Evolutionary conservation across 1,140 invertebrate genomes (phyloP).

Genomic region (Alviniconcha marisindica): DNA sequence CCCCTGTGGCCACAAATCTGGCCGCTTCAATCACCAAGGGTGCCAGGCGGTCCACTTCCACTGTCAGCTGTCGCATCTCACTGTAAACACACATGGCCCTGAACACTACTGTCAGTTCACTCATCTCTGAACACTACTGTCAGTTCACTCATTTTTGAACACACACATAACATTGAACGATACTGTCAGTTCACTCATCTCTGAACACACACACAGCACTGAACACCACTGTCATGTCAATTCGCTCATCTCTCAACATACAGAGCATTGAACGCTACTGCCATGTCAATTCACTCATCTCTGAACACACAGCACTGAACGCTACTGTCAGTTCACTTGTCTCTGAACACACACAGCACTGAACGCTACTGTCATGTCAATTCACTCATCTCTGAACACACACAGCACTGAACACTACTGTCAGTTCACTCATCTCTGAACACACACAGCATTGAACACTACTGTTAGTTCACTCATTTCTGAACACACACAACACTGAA

Average conservation of each 20-base stretch:
- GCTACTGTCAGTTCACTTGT: neutral
- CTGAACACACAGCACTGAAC: neutral
- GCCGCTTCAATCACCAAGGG: constrained; percentile 49
- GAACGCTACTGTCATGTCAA: neutral
- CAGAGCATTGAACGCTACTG: too few species aligned
- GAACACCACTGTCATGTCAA: too few species aligned
- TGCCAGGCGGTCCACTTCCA: constrained; percentile 48
- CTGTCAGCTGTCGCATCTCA: constrained; percentile 34
- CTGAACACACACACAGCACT: neutral
- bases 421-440: neutral
- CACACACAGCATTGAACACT: too few species aligned
- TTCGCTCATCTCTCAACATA: too few species aligned
- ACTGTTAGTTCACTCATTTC: constrained; percentile 33
- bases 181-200: neutral
- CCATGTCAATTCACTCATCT: constrained; percentile 32
- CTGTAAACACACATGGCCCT: neutral
- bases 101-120: neutral
- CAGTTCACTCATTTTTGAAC: neutral
- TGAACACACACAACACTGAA: neutral
- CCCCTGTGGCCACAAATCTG: constrained; percentile 54
- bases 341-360: neutral
- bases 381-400: neutral
- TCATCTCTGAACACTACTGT: too few species aligned
- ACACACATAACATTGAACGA: neutral
- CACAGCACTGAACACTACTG: neutral